Base-by-base conservation (phyloP, 2,797 vertebrate genomes). In the Pogonophryne albipinna region DNA sequence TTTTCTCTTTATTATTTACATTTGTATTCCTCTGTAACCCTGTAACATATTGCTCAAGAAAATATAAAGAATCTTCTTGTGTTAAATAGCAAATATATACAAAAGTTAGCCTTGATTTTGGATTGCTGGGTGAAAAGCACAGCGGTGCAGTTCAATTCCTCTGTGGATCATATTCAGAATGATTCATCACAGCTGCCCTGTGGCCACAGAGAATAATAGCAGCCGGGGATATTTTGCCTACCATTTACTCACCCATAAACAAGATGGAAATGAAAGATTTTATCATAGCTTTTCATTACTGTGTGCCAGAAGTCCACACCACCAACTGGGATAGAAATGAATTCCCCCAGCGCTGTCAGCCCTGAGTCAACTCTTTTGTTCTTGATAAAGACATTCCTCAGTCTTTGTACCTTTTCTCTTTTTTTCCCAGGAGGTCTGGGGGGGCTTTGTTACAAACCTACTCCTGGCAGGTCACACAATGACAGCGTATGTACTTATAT, bases 251-350 rank as follows among this genome's bases (percentile, higher is more conserved):
- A 80, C 86, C 86, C 79, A 88, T 91, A 92, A 91, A 88, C 84
- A 89, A 83, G 67, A 89, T 93, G 91, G 89, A 94, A 95, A 94
- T 93, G 82, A 93, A 93, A 94, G 93, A 95, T 95, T 92, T 93
- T 94, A 94, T 94, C 92, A 91, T 88, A 84, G 86, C 69, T 86
- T 95, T 94, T 95, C 92, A 94, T 94, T 93, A 93, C 81, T 58
- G 75, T 86, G 82, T 91, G 88, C 91, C 93, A 92, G 91, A 89
- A 79, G 90, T 90, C 90, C 89, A 91, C 90, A 87, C 93, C 94
- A 94, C 95, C 94, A 94, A 93, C 94, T 89, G 95, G 90, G 94
- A 91, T 74, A 93, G 93, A 95, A 94, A 95, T 95, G 89, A 96
- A 95, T 92, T 95, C 91, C 84, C 89, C 80, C 86, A 79, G 91